A percentile compares a stretch with the other conserved stretches of the same genome.
Conservation (phyloP, 2,888 invertebrate species). For the Dryomyza anilis region DNA sequence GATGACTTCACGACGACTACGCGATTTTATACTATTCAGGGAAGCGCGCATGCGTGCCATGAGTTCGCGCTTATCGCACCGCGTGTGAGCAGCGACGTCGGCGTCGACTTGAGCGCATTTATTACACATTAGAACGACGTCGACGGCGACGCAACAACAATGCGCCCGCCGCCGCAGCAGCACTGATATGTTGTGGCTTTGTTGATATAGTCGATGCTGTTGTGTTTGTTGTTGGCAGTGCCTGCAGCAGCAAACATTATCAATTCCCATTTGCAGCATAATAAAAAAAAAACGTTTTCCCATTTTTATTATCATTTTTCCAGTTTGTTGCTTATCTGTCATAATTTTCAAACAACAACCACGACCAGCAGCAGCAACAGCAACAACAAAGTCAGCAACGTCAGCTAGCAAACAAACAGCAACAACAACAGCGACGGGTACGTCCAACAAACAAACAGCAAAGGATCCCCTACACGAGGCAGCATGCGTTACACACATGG, state of each 20-base stretch:
- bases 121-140: slow-evolving; percentile 34
- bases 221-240: slow-evolving; percentile 1
- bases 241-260: not conserved
- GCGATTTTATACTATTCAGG: slow-evolving; percentile 16
- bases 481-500: not conserved
- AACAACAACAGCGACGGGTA: not conserved
- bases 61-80: slow-evolving; percentile 25
- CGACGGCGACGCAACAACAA: slow-evolving; percentile 26
- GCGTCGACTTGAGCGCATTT: slow-evolving; percentile 32
- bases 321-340: not conserved
- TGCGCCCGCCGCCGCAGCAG: not conserved
- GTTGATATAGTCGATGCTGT: not conserved
- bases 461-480: no score
- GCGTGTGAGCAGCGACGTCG: not conserved
- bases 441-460: no score
- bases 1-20: not conserved
- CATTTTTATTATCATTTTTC: not conserved
- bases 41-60: slow-evolving; percentile 15
- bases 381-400: slow-evolving; percentile 3
- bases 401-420: slow-evolving; percentile 1
- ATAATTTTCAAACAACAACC: not conserved
- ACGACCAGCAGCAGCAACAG: slow-evolving; percentile 3
- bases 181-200: not conserved
- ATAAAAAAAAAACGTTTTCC: not conserved
- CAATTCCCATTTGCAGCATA: not conserved